phyloP scores from a whole-genome alignment of 2,113 vertebrate genomes.

The Hippolais icterina region DNA sequence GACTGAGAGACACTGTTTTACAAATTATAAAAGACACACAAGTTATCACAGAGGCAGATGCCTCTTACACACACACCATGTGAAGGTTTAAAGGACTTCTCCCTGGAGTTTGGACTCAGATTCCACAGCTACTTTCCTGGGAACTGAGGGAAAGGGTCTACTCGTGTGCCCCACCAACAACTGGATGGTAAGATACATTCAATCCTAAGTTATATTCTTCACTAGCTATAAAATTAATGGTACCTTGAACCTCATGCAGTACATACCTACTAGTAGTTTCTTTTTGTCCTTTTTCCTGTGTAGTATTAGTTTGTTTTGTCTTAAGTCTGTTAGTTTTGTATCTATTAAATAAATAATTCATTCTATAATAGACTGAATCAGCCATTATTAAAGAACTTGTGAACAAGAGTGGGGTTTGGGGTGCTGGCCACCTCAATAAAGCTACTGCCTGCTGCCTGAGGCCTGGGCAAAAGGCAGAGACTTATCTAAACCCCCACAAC shows the following conservation, averaged over 20 bases:
- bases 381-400: not conserved
- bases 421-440: not conserved
- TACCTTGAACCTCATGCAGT: accelerated
- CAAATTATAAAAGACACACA: not conserved
- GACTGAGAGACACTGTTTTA: not conserved
- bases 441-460: not conserved
- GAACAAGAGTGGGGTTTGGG: not conserved
- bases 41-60: not conserved
- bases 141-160: not conserved
- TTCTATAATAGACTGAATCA: accelerated
- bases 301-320: not conserved
- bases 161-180: not conserved
- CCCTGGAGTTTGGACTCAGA: not conserved
- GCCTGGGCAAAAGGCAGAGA: not conserved
- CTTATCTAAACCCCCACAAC: not conserved
- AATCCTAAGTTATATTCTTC: not conserved
- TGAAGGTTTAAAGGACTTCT: not conserved
- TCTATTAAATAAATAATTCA: not conserved
- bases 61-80: not conserved
- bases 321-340: not conserved
- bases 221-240: not conserved
- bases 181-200: not conserved
- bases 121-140: not conserved
- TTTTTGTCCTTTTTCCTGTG: not conserved
- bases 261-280: not conserved